A percentile compares a stretch with the other conserved stretches of the same genome.
Evolutionary conservation across 2,888 invertebrate genomes (phyloP).

Genomic region (Andrena dorsata): DNA sequence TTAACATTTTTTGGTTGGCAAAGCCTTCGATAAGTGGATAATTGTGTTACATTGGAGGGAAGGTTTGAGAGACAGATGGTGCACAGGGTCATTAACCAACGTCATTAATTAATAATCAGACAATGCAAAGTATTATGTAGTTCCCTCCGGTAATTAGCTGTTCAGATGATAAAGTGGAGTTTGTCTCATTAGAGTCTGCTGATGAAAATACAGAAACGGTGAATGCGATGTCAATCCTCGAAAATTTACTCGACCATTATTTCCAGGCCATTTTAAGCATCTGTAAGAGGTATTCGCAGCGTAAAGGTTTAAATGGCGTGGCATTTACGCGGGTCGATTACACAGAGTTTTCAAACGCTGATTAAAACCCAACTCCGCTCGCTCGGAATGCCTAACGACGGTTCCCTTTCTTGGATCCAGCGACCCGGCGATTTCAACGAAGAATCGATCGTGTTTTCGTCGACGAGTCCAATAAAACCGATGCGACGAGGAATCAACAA

Average conservation of each 20-base stretch:
- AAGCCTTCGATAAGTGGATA: too few relatives aligned
- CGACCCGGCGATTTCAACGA: not conserved
- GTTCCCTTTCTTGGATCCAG: not conserved
- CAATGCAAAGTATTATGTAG: too few relatives aligned
- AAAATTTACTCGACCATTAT: not conserved
- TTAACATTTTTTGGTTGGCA: too few relatives aligned
- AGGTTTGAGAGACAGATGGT: too few relatives aligned
- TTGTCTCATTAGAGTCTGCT: not conserved
- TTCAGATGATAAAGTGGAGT: too few relatives aligned
- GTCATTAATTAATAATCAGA: too few relatives aligned
- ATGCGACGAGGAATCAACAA: not conserved
- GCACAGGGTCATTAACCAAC: too few relatives aligned
- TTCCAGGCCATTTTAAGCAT: not conserved
- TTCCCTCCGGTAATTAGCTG: too few relatives aligned
- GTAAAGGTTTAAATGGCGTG: not conserved
- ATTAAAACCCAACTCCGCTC: not conserved
- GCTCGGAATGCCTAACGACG: not conserved
- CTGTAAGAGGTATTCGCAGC: not conserved
- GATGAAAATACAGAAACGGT: not conserved
- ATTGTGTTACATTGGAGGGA: too few relatives aligned
- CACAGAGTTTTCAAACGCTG: not conserved
- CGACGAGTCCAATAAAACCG: not conserved
- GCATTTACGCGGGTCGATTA: not conserved
- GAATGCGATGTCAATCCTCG: not conserved
- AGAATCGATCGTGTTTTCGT: not conserved